Evolutionary conservation across 2,797 vertebrate species (phyloP).

Genomic region (Coilia nasus): DNA sequence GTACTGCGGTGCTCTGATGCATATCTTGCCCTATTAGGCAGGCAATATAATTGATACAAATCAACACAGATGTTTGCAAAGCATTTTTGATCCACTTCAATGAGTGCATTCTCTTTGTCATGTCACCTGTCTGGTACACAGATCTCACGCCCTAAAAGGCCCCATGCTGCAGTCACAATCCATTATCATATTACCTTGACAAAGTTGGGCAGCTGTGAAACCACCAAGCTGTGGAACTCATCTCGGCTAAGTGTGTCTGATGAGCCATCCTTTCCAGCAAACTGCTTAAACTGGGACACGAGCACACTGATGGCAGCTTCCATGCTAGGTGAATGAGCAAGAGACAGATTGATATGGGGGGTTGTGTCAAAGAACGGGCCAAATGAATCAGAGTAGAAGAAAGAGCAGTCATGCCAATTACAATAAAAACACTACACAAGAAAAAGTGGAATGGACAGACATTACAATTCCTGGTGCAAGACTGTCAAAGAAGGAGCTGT

Average conservation of each 20-base stretch:
- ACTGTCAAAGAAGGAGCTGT: background rate
- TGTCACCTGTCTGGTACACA: background rate
- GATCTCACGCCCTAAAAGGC: background rate
- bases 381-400: background rate
- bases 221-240: conserved; percentile 73
- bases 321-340: conserved; percentile 55
- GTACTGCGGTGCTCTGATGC: background rate
- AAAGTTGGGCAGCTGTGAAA: conserved; percentile 69
- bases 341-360: background rate
- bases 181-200: conserved; percentile 66
- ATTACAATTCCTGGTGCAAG: no score
- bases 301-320: conserved; percentile 75
- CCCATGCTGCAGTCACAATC: background rate
- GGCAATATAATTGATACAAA: background rate
- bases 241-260: conserved; percentile 74
- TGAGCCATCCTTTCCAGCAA: conserved; percentile 71
- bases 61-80: background rate
- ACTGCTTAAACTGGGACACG: conserved; percentile 71
- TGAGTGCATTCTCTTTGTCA: background rate
- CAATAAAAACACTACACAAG: no score
- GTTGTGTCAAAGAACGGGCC: background rate
- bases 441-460: no score
- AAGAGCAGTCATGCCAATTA: no score
- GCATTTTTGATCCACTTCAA: background rate
- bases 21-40: background rate